Evolutionary conservation across 2,888 invertebrate genomes (phyloP).

Genomic region (Branchipolynoe longqiensis): DNA sequence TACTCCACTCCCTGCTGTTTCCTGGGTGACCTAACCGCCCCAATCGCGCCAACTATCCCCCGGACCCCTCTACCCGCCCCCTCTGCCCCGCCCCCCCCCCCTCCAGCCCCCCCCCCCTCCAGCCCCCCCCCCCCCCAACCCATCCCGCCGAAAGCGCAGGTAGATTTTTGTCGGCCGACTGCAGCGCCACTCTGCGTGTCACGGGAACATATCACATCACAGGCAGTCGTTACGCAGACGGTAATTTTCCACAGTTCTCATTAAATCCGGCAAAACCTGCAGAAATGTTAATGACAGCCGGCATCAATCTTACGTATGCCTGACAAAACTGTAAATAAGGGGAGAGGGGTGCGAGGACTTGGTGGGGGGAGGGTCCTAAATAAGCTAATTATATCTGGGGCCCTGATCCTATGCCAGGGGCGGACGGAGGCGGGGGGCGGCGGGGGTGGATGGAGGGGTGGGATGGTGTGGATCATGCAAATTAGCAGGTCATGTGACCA

Average conservation of each 20-base stretch:
- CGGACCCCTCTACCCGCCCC: not conserved
- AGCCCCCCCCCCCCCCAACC: not conserved
- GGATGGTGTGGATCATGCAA: constrained; percentile 45
- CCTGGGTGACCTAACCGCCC: too few species aligned
- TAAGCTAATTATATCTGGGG: constrained; percentile 47
- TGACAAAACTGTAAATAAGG: constrained; percentile 56
- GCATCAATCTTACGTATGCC: constrained; percentile 56
- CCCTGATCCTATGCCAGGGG: constrained; percentile 48
- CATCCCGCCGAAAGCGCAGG: not conserved
- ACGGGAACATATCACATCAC: constrained; percentile 52
- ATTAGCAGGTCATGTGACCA: constrained; percentile 50
- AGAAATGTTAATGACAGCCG: constrained; percentile 52
- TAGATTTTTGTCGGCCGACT: not conserved
- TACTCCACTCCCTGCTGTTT: too few species aligned
- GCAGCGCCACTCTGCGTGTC: not conserved
- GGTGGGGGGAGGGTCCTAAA: constrained; percentile 21
- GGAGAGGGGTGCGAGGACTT: too few species aligned
- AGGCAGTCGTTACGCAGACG: constrained; percentile 32
- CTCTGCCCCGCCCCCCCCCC: not conserved
- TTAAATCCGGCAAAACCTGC: constrained; percentile 53
- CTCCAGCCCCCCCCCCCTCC: not conserved
- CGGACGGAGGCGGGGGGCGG: too few species aligned
- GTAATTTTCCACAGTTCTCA: constrained; percentile 53
- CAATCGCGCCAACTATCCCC: not conserved
- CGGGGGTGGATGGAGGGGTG: not conserved